Conservation (phyloP, 2,113 vertebrate genomes). For the Halcyon senegalensis region DNA sequence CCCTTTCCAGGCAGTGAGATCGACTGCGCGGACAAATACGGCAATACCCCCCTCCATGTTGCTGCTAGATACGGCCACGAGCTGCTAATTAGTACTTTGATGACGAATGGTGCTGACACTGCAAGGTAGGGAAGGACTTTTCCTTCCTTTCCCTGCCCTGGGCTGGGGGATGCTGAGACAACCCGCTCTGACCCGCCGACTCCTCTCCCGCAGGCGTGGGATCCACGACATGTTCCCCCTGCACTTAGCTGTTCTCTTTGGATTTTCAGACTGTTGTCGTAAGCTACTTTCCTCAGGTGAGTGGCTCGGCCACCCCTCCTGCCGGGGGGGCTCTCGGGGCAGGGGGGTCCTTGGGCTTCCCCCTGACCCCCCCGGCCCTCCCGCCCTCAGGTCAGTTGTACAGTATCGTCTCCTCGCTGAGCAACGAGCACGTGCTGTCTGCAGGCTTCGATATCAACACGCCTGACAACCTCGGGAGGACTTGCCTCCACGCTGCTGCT, state of each 20-base stretch:
- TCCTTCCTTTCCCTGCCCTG: not conserved
- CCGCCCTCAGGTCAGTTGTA: slow-evolving; percentile 87
- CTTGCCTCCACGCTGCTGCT: slow-evolving; percentile 94
- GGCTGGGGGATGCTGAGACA: fast-evolving
- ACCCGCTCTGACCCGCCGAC: not conserved
- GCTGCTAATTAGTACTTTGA: slow-evolving; percentile 93
- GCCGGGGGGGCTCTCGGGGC: fast-evolving
- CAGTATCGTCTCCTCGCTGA: slow-evolving; percentile 89
- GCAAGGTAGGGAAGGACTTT: slow-evolving; percentile 76
- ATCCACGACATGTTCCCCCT: slow-evolving; percentile 94
- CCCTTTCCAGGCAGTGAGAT: slow-evolving; percentile 86
- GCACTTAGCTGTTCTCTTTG: slow-evolving; percentile 91
- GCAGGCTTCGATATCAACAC: slow-evolving; percentile 91
- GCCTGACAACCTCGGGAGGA: slow-evolving; percentile 89
- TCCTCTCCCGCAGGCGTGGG: slow-evolving; percentile 79
- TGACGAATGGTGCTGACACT: slow-evolving; percentile 94
- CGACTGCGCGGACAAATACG: slow-evolving; percentile 89
- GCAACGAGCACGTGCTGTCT: slow-evolving; percentile 87
- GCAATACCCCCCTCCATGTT: slow-evolving; percentile 93
- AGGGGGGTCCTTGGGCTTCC: not conserved
- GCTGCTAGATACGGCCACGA: slow-evolving; percentile 96
- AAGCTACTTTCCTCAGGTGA: slow-evolving; percentile 95
- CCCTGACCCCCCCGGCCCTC: not conserved
- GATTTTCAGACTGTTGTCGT: slow-evolving; percentile 96
- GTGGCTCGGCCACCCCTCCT: fast-evolving